A percentile compares a stretch with the other conserved stretches of the same genome.
These are phyloP conservation scores for Phyllotreta cruciferae DNA, from an alignment of 2,888 invertebrate species.

Conservation along the genomic window DNA sequence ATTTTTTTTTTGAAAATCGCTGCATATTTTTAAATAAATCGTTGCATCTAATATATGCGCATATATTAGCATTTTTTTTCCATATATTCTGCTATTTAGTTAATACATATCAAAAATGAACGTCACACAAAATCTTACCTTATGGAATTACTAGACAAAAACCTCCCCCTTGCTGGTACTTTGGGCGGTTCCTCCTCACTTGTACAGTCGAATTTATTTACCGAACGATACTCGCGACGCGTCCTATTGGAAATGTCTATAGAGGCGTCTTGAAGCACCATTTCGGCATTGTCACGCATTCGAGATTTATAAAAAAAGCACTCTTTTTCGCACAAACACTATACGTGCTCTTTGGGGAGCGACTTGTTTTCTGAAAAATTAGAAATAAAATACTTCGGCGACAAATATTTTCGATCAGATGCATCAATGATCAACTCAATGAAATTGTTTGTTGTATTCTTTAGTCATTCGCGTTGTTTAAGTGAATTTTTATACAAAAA, in stretches of 20 bases:
- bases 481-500: too few relatives aligned
- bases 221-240: conserved; percentile 38
- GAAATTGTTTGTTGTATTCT: too few relatives aligned
- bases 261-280: conserved; percentile 47
- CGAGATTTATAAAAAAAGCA: neutral
- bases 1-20: too few relatives aligned
- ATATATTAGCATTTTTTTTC: too few relatives aligned
- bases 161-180: conserved; percentile 46
- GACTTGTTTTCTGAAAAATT: conserved; percentile 2
- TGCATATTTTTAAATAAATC: too few relatives aligned
- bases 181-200: conserved; percentile 40
- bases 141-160: conserved; percentile 39
- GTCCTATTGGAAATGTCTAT: conserved; percentile 35
- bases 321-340: conserved; percentile 11
- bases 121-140: conserved; percentile 34
- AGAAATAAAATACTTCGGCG: neutral
- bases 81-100: too few relatives aligned
- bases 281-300: conserved; percentile 42
- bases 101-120: too few relatives aligned
- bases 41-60: too few relatives aligned
- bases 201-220: conserved; percentile 16
- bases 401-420: too few relatives aligned
- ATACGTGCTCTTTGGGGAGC: neutral
- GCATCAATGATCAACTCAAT: too few relatives aligned
- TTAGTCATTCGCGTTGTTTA: too few relatives aligned